Base-by-base conservation (phyloP, 92 coral and sea anemone genomes). In the Pocillopora meandrina region DNA sequence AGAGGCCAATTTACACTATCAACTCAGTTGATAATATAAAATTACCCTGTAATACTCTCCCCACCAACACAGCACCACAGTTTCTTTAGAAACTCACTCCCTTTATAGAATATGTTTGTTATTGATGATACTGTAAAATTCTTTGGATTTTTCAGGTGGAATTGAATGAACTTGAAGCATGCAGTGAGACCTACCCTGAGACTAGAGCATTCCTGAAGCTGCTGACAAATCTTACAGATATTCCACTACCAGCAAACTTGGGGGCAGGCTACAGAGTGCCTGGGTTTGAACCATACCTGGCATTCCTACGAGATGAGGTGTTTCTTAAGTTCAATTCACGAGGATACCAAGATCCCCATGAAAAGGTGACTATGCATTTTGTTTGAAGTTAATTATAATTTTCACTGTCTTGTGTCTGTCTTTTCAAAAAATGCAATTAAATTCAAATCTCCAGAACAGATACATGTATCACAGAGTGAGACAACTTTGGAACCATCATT, bases 201-300 rank as follows among this genome's bases (percentile, higher is more conserved):
- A 96, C 98, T 7, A 87, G 95, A 56, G 96, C 98, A 17, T 96
- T 96, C 73, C 92, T 96, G 61, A 89, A 90, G 85, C 90, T 96
- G 10, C 84, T 96, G 23, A 89, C 83, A 35, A 92, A 85, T 61
- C 90, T 96, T 65, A 96, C 98, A 71, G 95, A 95, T 81, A 92
- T 92, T 56, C 98, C 98, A 59, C 82, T 96, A 80, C 99, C 99
- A 59, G 83, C 88, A 17, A 71, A 94, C 62, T 92, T 96, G 56
- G 99, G 99, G 34, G 93, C 95, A 55, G 99, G 99, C 23, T 94
- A 96, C 82, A 86, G 99, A 18, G 92, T 87, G 35, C 99, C 99
- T 14, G 99, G 99, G 63, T 94, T 96, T 87, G 97, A 94, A 58
- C 99, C 99, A 0, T 96, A 96, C 77, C 91, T 96, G 60, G 87